A percentile compares a stretch with the other conserved stretches of the same genome.
phyloP scores from a whole-genome alignment of 2,113 vertebrate genomes.

The Thamnaconus septentrionalis region DNA sequence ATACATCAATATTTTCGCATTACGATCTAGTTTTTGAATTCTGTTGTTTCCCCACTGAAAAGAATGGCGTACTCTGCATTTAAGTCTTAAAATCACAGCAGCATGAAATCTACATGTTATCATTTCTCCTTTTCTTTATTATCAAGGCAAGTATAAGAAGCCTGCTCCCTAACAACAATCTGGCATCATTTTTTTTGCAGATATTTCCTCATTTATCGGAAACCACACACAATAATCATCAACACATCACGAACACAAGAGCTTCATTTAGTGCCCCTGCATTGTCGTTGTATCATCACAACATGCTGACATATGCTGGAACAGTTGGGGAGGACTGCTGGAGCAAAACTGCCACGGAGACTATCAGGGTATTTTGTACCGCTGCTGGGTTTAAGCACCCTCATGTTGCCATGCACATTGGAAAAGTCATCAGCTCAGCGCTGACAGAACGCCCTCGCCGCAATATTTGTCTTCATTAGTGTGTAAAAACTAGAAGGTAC shows the following conservation, averaged over 20 bases:
- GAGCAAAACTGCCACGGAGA: constrained; percentile 25
- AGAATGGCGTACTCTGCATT: too few relatives aligned
- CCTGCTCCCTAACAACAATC: constrained; percentile 6
- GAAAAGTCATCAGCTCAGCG: constrained; percentile 20
- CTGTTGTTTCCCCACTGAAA: too few relatives aligned
- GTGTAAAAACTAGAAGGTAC: constrained; percentile 13
- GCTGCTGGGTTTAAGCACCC: constrained; percentile 21
- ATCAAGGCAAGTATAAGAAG: background rate
- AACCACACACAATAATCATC: constrained; percentile 28
- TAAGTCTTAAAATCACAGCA: too few relatives aligned
- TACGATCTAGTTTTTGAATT: too few relatives aligned
- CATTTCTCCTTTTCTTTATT: too few relatives aligned
- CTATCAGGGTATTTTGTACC: constrained; percentile 14
- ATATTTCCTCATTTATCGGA: constrained; percentile 40
- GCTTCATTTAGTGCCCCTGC: constrained; percentile 30
- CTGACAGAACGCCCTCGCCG: constrained; percentile 38
- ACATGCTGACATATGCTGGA: constrained; percentile 39
- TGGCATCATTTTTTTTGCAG: constrained; percentile 1
- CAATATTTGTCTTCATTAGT: constrained; percentile 44
- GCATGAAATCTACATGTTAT: too few relatives aligned
- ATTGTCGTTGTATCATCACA: constrained; percentile 18
- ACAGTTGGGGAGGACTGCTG: constrained; percentile 33
- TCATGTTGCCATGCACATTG: constrained; percentile 10
- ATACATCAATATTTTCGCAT: too few relatives aligned
- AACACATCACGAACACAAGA: constrained; percentile 27